These are phyloP conservation scores for Anolis sagrei DNA, from an alignment of 2,113 vertebrate genomes.

Conservation along the genomic window DNA sequence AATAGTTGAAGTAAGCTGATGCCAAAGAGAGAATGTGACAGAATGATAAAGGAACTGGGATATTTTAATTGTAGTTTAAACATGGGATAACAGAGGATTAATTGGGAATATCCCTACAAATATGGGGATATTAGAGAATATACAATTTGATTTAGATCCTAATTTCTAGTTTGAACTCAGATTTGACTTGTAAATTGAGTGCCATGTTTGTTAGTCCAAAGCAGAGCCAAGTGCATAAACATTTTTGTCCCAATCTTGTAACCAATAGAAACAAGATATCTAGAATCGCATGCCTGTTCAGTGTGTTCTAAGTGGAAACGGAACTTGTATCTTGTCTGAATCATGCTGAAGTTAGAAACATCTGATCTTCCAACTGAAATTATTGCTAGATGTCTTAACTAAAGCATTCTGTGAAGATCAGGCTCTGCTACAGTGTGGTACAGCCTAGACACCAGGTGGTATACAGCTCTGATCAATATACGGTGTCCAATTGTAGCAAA, in stretches of 20 bases:
- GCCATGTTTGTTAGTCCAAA: background rate
- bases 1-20: too few relatives aligned
- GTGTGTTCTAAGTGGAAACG: background rate
- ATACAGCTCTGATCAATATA: slow-evolving; percentile 78
- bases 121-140: too few relatives aligned
- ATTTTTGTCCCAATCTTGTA: background rate
- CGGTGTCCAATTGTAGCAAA: slow-evolving; percentile 79
- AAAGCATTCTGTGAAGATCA: slow-evolving; percentile 23
- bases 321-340: background rate
- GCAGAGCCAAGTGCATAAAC: background rate
- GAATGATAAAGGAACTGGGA: too few relatives aligned
- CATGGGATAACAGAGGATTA: too few relatives aligned
- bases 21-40: too few relatives aligned
- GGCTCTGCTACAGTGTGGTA: slow-evolving; percentile 44
- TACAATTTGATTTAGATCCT: too few relatives aligned
- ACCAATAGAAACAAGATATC: background rate
- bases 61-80: too few relatives aligned
- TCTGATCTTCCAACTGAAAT: background rate
- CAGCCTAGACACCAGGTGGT: slow-evolving; percentile 80
- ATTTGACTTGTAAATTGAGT: background rate
- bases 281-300: background rate
- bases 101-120: too few relatives aligned
- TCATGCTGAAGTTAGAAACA: too few relatives aligned
- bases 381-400: slow-evolving; percentile 21
- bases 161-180: background rate